Base-by-base conservation (phyloP, 2,113 vertebrate genomes). In the Baryphthengus martii region DNA sequence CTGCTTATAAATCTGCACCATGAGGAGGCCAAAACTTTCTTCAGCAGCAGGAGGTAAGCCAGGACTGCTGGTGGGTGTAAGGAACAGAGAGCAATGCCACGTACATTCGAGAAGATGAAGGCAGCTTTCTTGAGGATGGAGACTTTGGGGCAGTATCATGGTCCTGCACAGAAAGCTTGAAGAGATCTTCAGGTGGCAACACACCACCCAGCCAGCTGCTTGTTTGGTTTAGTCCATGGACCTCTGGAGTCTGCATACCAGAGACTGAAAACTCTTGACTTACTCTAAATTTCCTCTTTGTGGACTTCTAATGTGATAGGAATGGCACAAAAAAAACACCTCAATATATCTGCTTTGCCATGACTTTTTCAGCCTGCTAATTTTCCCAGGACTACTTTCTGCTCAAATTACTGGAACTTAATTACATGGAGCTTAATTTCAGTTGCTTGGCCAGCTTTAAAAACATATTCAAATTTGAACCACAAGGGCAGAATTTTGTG, bases 11-110 rank as follows among this genome's bases (percentile, higher is more conserved):
- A 92, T 89, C 96, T 93, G 68, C 91, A 92, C 95, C 94, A 31
- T n/a, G 93, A 96, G 77, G 94, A 96, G 94, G 52, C 94, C 95
- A 88, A 95, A 96, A 87, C 94, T 96, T 95, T 96, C 96, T 97
- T 94, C 95, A 90, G 93, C 83, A 92, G 86, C 86, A 87, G 86
- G 94, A 97, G 96, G 91, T 95, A 97, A 97, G 95, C 73, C 91
- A 97, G 93, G 89, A 95, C 94, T 85, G 83, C 95, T 95, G 80
- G 76, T 93, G 94, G 80, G 93, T 81, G n/a, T 78, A 19, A 92
- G 89, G 70, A 95, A 29, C 80, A 63, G 73, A 90, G 65, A 91
- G 37, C 42, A 75, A 71, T 90, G 76, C 86, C 70, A 75, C 33
- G 4, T 10, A 4, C 47, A 16, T 37, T 72, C 1, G 23, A 78